Base-by-base conservation (phyloP, 1,140 invertebrate genomes). In the Phthorimaea operculella region DNA sequence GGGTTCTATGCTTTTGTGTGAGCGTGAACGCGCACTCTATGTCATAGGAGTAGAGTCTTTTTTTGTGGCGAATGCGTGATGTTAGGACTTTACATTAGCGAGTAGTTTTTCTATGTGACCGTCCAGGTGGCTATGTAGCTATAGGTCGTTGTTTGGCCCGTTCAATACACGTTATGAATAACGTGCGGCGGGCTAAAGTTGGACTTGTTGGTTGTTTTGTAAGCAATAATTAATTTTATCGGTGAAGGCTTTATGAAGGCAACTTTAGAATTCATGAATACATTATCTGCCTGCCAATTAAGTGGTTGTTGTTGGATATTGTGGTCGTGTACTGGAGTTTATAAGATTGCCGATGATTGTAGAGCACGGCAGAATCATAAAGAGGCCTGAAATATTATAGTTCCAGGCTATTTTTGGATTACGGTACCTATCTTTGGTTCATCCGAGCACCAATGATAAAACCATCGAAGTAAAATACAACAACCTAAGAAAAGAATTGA, bases 91-190 rank as follows among this genome's bases (percentile, higher is more conserved):
- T 82, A 63, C 74, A 51, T 54, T 58, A 51, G 18, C 72, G 62
- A 66, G 56, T 17, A 47, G 50, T 72, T 75, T 82, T 75, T 83
- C 76, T 84, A 84, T 84, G 81, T 84, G 81, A 81, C 74, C 78
- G 78, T 78, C 81, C 81, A 84, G 79, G 68, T 85, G 82, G 76
- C 78, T 85, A 85, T 85, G 82, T 85, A 28, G 2, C 21, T 28
- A 83, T 85, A 83, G 81, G 79, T 82, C 63, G 70, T 82, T 64
- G 70, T 54, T 60, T 56, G 58, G 66, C 52, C 60, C 66, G 73
- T 74, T 78, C 77, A 70, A 81, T 81, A 77, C 69, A 60, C 59
- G 64, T 55, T 61, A 65, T 66, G 73, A 76, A 73, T 68, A 72
- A 56, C 54, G 57, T 56, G 57, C 63, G 63, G 65, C 66, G 76